Evolutionary conservation across 1,140 invertebrate species (phyloP), one percentile per base, ranked within the genome.

Genomic region (Myzus persicae): DNA sequence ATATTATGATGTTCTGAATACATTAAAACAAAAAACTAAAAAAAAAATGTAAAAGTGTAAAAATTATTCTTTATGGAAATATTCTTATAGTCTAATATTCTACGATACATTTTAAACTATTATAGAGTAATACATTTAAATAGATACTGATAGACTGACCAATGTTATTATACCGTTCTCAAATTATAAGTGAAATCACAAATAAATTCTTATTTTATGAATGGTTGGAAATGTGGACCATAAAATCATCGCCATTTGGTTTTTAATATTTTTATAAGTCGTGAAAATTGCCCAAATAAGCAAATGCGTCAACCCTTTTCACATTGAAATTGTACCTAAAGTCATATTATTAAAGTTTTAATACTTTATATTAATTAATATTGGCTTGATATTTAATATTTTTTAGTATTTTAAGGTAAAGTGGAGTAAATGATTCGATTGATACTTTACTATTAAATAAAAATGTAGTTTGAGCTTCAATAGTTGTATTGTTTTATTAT

Each of bases 301-400:
- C 31, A n/a, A 76, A n/a, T 76, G 59, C 31, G 14, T 18, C n/a
- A 76, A 76, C 14, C 31, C 31, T 76, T 76, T 76, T 76, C n/a
- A n/a, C 36, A n/a, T n/a, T 76, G 31, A n/a, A 76, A n/a, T 76
- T 76, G 59, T 76, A 76, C 31, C n/a, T 76, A 76, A 76, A 76
- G 59, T 76, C 31, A 76, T 76, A 76, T 76, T 67, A 59, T 59
- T 67, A 67, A 67, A 67, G 59, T 67, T 67, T 67, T n/a, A 67
- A 67, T 67, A 67, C 31, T 3, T 67, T 18, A n/a, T n/a, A 67
- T 67, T 67, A n/a, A 67, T 67, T 67, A n/a, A 67, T 18, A n/a
- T 67, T n/a, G 31, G 59, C 59, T 18, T 67, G 7, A 59, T 59
- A 59, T 59, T 59, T 59, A 59, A 59, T 59, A 59, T 59, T 31